Evolutionary conservation across 2,797 vertebrate genomes (phyloP).

Genomic region (Trachops cirrhosus): DNA sequence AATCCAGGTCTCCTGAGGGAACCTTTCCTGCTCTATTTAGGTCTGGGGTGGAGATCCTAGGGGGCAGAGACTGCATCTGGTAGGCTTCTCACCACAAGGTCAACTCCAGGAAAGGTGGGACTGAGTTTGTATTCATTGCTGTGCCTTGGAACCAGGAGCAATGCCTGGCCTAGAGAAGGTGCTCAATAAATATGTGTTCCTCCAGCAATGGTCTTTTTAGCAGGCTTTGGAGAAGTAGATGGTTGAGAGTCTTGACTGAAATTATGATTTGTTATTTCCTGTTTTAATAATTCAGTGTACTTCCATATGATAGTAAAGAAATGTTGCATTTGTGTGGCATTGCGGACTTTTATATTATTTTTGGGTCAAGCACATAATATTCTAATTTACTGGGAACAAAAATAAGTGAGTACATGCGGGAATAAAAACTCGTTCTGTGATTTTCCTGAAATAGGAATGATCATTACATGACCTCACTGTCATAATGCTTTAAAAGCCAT

Average conservation of each 20-base stretch:
- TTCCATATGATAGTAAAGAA: not conserved
- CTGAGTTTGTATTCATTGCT: not conserved
- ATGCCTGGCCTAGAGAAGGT: not conserved
- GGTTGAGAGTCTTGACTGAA: not conserved
- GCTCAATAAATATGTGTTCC: not conserved
- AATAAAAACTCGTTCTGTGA: not conserved
- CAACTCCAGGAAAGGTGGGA: not conserved
- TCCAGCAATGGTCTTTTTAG: not conserved
- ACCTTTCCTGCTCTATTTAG: not conserved
- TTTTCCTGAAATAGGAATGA: not conserved
- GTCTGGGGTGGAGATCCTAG: not conserved
- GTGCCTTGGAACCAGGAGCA: not conserved
- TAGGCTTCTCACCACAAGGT: not conserved
- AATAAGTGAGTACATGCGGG: not conserved
- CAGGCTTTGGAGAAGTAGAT: not conserved
- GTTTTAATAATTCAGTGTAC: not conserved
- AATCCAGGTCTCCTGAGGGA: not conserved
- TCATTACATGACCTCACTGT: not conserved
- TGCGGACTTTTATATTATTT: not conserved
- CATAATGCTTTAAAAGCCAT: not conserved
- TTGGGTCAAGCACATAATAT: not conserved
- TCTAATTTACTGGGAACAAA: not conserved
- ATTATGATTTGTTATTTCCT: not conserved
- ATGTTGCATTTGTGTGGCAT: not conserved
- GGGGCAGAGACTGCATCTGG: not conserved